Percentiles rank a stretch among this genome's conserved stretches.
phyloP scores from a whole-genome alignment of 2,888 invertebrate species.

The Trissolcus brochymenae region DNA sequence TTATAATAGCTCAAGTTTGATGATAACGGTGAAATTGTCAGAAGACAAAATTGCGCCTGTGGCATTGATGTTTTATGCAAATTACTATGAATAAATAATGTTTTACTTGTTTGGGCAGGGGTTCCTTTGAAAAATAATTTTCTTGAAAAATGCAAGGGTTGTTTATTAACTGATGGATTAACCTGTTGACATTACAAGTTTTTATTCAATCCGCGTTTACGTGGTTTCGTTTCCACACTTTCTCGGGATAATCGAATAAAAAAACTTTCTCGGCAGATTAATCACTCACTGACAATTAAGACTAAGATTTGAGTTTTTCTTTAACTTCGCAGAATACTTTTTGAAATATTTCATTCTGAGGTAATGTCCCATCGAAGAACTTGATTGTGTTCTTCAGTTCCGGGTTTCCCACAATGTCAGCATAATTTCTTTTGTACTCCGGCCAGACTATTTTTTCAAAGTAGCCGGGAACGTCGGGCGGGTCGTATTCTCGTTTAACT shows the following conservation, averaged over 20 bases:
- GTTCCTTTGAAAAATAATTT: no score
- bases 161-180: background rate
- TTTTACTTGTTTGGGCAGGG: no score
- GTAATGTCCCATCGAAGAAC: slow-evolving; percentile 67
- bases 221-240: no score
- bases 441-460: slow-evolving; percentile 95
- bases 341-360: slow-evolving; percentile 61
- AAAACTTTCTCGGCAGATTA: no score
- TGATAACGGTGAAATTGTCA: no score
- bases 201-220: no score
- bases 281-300: background rate
- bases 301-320: slow-evolving; percentile 9
- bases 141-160: no score
- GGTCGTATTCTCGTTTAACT: slow-evolving; percentile 83
- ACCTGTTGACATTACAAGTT: background rate
- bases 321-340: slow-evolving; percentile 62
- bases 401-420: slow-evolving; percentile 73
- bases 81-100: no score
- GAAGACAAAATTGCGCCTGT: no score
- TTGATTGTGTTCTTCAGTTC: slow-evolving; percentile 60
- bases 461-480: slow-evolving; percentile 91
- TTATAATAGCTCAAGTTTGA: no score
- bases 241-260: no score
- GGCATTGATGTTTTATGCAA: no score
- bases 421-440: slow-evolving; percentile 82